Evolutionary conservation across 2,888 invertebrate species (phyloP).

Genomic region (Tipula helvola): DNA sequence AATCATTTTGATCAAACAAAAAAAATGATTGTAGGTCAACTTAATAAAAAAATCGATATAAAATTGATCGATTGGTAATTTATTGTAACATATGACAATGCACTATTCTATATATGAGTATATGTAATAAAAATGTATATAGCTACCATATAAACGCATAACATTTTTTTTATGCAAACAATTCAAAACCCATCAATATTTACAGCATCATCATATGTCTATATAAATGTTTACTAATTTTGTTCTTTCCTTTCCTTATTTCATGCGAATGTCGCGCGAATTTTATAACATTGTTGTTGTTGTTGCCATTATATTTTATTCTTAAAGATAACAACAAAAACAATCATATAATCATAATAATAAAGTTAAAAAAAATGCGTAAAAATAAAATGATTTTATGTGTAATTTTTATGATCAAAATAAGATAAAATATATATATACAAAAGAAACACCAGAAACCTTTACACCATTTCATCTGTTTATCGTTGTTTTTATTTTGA

Average conservation of each 20-base stretch:
- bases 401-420: background rate
- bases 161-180: background rate
- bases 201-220: background rate
- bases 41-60: background rate
- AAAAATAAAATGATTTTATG: slow-evolving; percentile 4
- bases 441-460: background rate
- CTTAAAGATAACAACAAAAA: background rate
- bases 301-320: background rate
- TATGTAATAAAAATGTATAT: background rate
- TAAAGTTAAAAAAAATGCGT: background rate
- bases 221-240: background rate
- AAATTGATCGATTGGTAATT: background rate
- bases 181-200: background rate
- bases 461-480: background rate
- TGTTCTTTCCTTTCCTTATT: background rate
- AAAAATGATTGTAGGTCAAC: background rate
- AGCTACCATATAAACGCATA: background rate
- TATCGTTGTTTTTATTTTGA: background rate
- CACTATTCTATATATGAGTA: background rate
- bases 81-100: background rate
- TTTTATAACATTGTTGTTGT: background rate
- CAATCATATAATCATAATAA: background rate
- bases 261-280: background rate
- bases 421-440: background rate
- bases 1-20: background rate